Evolutionary conservation across 1,140 invertebrate species (phyloP).

Genomic region (Dendrolimus punctatus): DNA sequence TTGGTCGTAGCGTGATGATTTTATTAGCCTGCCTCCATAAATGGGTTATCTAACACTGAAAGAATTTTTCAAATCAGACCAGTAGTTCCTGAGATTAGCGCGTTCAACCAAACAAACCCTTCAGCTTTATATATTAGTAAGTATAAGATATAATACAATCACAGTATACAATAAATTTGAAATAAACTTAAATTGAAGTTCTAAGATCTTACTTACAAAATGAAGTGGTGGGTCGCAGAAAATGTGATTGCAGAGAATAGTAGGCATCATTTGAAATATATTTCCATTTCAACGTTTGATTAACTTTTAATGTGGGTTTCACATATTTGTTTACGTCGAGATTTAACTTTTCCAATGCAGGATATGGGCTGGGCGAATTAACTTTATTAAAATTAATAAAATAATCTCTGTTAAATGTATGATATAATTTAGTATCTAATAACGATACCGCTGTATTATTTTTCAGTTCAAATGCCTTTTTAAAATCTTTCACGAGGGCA

Average conservation of each 20-base stretch:
- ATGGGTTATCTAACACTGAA: no score
- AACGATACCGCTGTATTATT: conserved; percentile 26
- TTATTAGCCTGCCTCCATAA: no score
- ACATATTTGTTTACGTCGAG: conserved; percentile 41
- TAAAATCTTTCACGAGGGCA: conserved; percentile 29
- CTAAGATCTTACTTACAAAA: conserved; percentile 40
- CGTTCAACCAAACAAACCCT: no score
- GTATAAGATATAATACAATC: no score
- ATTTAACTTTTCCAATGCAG: conserved; percentile 23
- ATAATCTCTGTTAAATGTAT: conserved; percentile 24
- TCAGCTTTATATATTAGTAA: no score
- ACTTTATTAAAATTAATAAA: conserved; percentile 52
- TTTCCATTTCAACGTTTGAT: conserved; percentile 38
- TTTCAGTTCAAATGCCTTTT: conserved; percentile 27
- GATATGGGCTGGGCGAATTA: conserved; percentile 29
- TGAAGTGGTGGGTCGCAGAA: conserved; percentile 39
- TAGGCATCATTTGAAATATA: conserved; percentile 34
- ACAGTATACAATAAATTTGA: no score
- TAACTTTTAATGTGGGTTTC: conserved; percentile 46
- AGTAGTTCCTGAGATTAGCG: no score
- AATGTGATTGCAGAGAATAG: conserved; percentile 29
- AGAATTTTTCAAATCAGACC: no score
- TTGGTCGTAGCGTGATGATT: no score
- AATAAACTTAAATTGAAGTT: no score
- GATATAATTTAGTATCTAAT: conserved; percentile 26